These are phyloP conservation scores for Ibycter americanus DNA, from an alignment of 2,797 vertebrate species.

Conservation along the genomic window DNA sequence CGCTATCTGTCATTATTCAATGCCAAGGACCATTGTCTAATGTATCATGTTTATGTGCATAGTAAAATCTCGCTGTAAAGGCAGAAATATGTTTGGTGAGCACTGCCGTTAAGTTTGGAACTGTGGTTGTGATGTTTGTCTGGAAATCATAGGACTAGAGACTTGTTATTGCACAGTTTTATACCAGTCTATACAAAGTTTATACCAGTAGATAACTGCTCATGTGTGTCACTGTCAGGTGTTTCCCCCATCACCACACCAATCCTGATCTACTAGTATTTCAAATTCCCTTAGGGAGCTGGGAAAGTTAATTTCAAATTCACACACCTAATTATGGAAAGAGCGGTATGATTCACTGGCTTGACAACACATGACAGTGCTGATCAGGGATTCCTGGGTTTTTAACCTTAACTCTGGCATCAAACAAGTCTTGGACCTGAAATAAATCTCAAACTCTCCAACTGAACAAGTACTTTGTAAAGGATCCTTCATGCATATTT, in stretches of 20 bases:
- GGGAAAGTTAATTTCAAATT: background rate
- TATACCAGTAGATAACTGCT: background rate
- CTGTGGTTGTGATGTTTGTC: background rate
- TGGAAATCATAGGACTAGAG: background rate
- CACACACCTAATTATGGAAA: background rate
- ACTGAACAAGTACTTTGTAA: background rate
- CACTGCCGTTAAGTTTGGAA: background rate
- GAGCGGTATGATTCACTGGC: background rate
- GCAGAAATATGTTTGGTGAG: background rate
- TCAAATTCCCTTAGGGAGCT: background rate
- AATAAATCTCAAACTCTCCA: background rate
- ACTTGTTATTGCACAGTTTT: background rate
- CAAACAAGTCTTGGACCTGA: background rate
- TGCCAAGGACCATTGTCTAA: background rate
- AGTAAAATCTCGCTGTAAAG: background rate
- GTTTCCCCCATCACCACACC: background rate
- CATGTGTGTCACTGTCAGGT: background rate
- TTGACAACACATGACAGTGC: background rate
- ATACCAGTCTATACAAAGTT: too few species aligned
- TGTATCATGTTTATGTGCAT: background rate
- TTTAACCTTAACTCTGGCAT: background rate
- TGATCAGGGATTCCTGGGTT: background rate
- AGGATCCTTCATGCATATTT: background rate
- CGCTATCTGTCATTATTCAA: background rate
- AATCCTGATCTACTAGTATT: background rate